Percentiles rank a stretch among this genome's conserved stretches.
These are phyloP conservation scores for Allobates femoralis DNA, from an alignment of 2,797 vertebrate species.

Conservation along the genomic window DNA sequence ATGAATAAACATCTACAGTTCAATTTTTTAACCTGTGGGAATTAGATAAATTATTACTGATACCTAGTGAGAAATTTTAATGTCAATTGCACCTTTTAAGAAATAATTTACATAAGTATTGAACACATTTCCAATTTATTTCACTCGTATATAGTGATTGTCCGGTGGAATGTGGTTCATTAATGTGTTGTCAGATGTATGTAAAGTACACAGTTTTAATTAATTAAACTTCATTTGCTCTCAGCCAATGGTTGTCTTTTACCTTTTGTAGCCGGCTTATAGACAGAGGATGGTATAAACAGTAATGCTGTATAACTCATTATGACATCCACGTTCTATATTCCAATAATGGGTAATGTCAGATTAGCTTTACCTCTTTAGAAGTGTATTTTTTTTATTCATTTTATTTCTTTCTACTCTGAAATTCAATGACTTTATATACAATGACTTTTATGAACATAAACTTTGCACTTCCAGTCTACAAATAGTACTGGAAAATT, in stretches of 20 bases:
- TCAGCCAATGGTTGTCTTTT: not conserved
- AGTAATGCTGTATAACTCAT: not conserved
- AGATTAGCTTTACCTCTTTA: slow-evolving; percentile 2
- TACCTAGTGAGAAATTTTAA: no score
- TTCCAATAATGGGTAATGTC: not conserved
- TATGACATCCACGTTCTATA: not conserved
- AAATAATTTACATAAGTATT: no score
- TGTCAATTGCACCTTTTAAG: no score
- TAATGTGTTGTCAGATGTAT: no score
- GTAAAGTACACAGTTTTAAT: no score
- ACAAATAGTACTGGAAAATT: slow-evolving; percentile 29
- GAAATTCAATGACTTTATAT: slow-evolving; percentile 16
- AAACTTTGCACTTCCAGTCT: slow-evolving; percentile 2
- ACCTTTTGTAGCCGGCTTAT: not conserved
- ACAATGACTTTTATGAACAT: slow-evolving; percentile 16
- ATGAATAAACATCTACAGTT: no score
- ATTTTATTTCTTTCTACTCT: not conserved
- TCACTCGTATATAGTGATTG: no score
- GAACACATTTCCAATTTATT: no score
- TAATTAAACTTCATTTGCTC: no score
- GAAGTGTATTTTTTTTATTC: not conserved
- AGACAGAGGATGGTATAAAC: not conserved
- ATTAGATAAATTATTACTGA: no score
- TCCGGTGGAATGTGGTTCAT: no score
- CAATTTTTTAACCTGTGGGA: no score